A percentile compares a stretch with the other conserved stretches of the same genome.
These are phyloP conservation scores for Mimas tiliae DNA, from an alignment of 2,888 invertebrate genomes.

Conservation along the genomic window DNA sequence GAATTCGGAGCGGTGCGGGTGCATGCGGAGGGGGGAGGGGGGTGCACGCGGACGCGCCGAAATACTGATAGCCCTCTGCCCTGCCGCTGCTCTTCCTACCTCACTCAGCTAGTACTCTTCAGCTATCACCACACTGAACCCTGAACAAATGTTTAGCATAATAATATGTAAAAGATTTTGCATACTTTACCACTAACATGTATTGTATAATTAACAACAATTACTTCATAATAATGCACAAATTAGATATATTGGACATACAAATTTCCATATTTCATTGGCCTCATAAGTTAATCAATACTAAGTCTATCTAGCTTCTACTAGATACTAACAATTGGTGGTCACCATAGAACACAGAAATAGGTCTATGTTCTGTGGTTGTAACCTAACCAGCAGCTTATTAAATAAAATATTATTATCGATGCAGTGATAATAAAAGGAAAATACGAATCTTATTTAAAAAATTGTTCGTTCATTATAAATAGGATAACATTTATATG, in stretches of 20 bases:
- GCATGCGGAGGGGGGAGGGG: constrained; percentile 46
- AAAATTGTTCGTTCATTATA: too few relatives aligned
- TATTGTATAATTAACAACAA: too few relatives aligned
- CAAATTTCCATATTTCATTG: not conserved
- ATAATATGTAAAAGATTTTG: not conserved
- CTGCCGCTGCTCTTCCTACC: constrained; percentile 47
- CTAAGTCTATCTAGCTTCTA: too few relatives aligned
- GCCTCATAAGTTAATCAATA: not conserved
- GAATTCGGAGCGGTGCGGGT: constrained; percentile 68
- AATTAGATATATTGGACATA: not conserved
- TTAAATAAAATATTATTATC: not conserved
- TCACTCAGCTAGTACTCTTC: constrained; percentile 44
- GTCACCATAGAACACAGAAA: too few relatives aligned
- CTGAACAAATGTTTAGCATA: constrained; percentile 35
- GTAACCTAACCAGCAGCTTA: too few relatives aligned
- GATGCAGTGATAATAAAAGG: constrained; percentile 4
- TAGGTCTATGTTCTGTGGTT: too few relatives aligned
- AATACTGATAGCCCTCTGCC: constrained; percentile 77
- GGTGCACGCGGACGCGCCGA: constrained; percentile 77
- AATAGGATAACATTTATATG: too few relatives aligned
- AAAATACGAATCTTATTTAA: not conserved
- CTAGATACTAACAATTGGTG: too few relatives aligned
- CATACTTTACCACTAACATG: not conserved
- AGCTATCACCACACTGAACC: constrained; percentile 56
- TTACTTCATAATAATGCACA: too few relatives aligned